phyloP scores from a whole-genome alignment of 1,140 invertebrate genomes.

The Hetaerina americana region DNA sequence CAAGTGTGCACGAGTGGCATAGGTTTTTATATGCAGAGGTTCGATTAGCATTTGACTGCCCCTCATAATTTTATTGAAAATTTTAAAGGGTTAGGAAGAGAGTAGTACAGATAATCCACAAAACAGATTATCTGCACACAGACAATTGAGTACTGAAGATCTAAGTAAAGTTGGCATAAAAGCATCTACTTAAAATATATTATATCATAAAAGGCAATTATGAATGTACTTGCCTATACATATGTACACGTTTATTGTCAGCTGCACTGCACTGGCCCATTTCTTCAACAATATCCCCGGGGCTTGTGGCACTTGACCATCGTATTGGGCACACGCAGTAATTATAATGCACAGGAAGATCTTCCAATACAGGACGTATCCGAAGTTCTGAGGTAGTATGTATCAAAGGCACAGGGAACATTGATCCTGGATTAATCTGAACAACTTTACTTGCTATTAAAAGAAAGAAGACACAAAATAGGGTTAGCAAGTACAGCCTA shows the following conservation, averaged over 20 bases:
- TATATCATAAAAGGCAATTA: conserved; percentile 10
- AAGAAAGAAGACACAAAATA: too few relatives aligned
- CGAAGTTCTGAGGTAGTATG: conserved; percentile 46
- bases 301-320: conserved; percentile 48
- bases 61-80: too few relatives aligned
- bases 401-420: conserved; percentile 47
- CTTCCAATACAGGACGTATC: conserved; percentile 35
- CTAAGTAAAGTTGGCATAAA: too few relatives aligned
- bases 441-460: conserved; percentile 16
- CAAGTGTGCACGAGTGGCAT: too few relatives aligned
- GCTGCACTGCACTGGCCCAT: conserved; percentile 26
- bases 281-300: conserved; percentile 40
- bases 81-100: too few relatives aligned
- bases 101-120: too few relatives aligned
- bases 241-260: conserved; percentile 26
- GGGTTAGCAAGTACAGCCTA: too few relatives aligned
- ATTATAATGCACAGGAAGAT: conserved; percentile 30
- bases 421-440: conserved; percentile 29
- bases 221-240: conserved; percentile 26
- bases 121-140: too few relatives aligned
- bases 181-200: conserved; percentile 1
- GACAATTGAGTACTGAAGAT: too few relatives aligned
- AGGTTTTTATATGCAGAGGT: too few relatives aligned
- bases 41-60: too few relatives aligned
- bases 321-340: conserved; percentile 46